Conservation (phyloP, 1,140 invertebrate species). For the Lycorma delicatula region DNA sequence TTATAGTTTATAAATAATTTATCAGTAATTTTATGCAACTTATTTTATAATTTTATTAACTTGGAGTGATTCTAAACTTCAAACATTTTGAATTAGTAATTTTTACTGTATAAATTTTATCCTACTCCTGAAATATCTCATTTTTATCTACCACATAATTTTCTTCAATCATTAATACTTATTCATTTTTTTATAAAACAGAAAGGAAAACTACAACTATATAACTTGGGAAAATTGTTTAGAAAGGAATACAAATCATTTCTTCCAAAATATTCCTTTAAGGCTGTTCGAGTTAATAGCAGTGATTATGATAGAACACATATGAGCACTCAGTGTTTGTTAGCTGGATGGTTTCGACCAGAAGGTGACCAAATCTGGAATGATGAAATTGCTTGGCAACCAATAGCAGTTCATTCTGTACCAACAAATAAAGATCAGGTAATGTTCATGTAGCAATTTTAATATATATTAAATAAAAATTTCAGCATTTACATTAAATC, state of each 20-base stretch:
- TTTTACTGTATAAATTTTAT: too few relatives aligned
- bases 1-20: too few relatives aligned
- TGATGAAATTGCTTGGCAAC: slow-evolving; percentile 66
- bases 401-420: slow-evolving; percentile 76
- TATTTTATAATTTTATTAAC: too few relatives aligned
- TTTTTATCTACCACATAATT: too few relatives aligned
- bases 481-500: too few relatives aligned
- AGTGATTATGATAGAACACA: slow-evolving; percentile 82
- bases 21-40: too few relatives aligned
- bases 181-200: slow-evolving; percentile 35
- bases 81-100: too few relatives aligned
- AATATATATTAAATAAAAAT: too few relatives aligned
- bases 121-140: too few relatives aligned
- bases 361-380: slow-evolving; percentile 53
- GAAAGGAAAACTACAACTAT: slow-evolving; percentile 69
- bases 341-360: slow-evolving; percentile 69
- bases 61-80: too few relatives aligned
- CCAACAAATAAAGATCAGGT: slow-evolving; percentile 57
- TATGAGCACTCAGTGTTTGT: slow-evolving; percentile 76
- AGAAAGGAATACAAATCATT: slow-evolving; percentile 44
- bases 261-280: slow-evolving; percentile 43
- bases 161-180: too few relatives aligned
- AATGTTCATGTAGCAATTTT: too few relatives aligned
- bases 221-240: slow-evolving; percentile 56
- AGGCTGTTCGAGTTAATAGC: slow-evolving; percentile 55